phyloP scores from a whole-genome alignment of 2,888 invertebrate genomes.

The Carpatolechia fugitivella region DNA sequence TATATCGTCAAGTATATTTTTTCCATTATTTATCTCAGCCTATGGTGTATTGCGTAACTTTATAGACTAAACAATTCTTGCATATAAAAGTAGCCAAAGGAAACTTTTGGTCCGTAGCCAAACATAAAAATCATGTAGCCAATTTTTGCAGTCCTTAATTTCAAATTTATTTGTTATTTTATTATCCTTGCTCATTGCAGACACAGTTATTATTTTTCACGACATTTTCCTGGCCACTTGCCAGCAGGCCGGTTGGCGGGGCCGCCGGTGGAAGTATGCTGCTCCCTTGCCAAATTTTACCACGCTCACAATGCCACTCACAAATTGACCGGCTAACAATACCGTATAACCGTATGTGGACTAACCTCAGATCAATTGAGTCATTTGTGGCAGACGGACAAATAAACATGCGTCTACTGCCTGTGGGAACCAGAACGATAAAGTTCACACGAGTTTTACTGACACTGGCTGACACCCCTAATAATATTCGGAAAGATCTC shows the following conservation, averaged over 20 bases:
- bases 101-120: too few species aligned
- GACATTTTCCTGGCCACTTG: not conserved
- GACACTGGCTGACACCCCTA: too few species aligned
- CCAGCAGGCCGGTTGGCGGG: too few species aligned
- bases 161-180: not conserved
- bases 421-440: conserved; percentile 35
- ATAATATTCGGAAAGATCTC: too few species aligned
- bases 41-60: too few species aligned
- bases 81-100: too few species aligned
- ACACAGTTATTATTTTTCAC: not conserved
- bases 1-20: too few species aligned
- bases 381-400: conserved; percentile 42
- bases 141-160: too few species aligned
- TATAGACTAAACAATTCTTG: too few species aligned
- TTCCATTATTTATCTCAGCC: too few species aligned
- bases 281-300: conserved; percentile 9
- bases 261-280: not conserved
- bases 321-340: conserved; percentile 33
- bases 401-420: conserved; percentile 26
- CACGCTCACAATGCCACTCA: conserved; percentile 29
- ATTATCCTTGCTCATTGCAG: not conserved
- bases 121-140: too few species aligned
- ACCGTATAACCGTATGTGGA: conserved; percentile 20
- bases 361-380: conserved; percentile 42
- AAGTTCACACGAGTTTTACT: not conserved